Evolutionary conservation across 1,140 invertebrate species (phyloP).

Genomic region (Colletes gigas): DNA sequence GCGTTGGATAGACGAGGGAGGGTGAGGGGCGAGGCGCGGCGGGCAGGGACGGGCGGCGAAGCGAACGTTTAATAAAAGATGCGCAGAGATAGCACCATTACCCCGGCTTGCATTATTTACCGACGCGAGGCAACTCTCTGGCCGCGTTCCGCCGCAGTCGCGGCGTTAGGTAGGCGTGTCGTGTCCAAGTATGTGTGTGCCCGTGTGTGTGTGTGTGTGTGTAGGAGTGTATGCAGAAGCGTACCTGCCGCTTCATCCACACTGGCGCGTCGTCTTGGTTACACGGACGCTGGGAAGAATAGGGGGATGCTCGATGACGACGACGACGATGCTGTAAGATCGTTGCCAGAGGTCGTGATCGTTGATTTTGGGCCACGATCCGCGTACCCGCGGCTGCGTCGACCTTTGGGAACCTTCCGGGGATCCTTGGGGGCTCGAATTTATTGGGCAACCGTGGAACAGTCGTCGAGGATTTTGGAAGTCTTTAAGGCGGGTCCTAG

Average conservation of each 20-base stretch:
- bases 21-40: constrained; percentile 1
- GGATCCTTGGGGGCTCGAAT: too few species aligned
- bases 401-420: too few species aligned
- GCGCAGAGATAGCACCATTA: constrained; percentile 82
- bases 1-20: constrained; percentile 13
- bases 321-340: not conserved
- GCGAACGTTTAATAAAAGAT: constrained; percentile 82
- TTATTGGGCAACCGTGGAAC: too few species aligned
- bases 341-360: constrained; percentile 1
- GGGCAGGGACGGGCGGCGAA: constrained; percentile 50
- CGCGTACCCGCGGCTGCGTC: not conserved
- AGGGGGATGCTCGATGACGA: not conserved
- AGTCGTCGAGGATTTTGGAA: too few species aligned
- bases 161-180: constrained; percentile 76
- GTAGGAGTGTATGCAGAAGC: not conserved
- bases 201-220: not conserved
- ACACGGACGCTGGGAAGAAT: not conserved
- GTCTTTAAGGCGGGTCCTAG: too few species aligned
- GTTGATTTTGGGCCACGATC: constrained; percentile 1
- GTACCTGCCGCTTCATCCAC: constrained; percentile 20
- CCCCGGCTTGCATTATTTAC: constrained; percentile 81
- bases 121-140: constrained; percentile 78
- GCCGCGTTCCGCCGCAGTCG: constrained; percentile 78
- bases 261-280: constrained; percentile 27
- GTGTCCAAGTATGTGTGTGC: constrained; percentile 52